A percentile compares a stretch with the other conserved stretches of the same genome.
phyloP scores from a whole-genome alignment of 2,888 invertebrate genomes.

The Agonopterix heracliana region DNA sequence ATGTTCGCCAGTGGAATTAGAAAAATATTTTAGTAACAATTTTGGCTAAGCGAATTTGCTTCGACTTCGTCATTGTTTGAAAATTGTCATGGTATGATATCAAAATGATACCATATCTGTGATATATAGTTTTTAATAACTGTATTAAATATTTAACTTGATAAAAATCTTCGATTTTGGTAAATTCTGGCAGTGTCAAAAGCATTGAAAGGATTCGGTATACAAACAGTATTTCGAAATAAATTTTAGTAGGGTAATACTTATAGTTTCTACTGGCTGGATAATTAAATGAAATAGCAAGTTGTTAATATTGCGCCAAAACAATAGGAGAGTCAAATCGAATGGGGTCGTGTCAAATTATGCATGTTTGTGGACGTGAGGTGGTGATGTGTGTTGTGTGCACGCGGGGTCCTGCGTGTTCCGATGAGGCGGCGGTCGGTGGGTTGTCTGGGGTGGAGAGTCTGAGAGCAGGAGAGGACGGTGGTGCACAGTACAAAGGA shows the following conservation, averaged over 20 bases:
- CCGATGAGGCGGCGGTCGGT: background rate
- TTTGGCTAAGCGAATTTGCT: conserved; percentile 29
- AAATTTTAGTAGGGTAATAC: conserved; percentile 1
- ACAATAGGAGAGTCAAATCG: background rate
- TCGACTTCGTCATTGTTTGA: conserved; percentile 22
- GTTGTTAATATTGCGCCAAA: conserved; percentile 2
- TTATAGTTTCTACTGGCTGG: background rate
- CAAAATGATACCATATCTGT: conserved; percentile 31
- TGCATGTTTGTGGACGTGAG: conserved; percentile 1
- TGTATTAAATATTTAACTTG: background rate
- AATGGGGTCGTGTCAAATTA: conserved; percentile 4
- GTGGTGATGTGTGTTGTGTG: background rate
- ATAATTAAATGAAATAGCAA: background rate
- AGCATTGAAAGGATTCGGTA: conserved; percentile 8
- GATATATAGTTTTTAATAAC: conserved; percentile 20
- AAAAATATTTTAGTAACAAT: conserved; percentile 25
- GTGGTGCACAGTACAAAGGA: conserved; percentile 3
- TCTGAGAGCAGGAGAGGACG: background rate
- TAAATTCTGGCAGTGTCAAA: conserved; percentile 13
- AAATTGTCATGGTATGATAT: conserved; percentile 20
- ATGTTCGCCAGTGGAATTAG: conserved; percentile 29
- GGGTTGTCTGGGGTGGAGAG: background rate
- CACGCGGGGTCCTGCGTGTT: background rate
- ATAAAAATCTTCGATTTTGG: background rate
- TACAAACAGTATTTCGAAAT: conserved; percentile 6